Percentiles rank a stretch among this genome's conserved stretches.
These are phyloP conservation scores for Acanthochromis polyacanthus DNA, from an alignment of 2,113 vertebrate genomes.

Conservation along the genomic window DNA sequence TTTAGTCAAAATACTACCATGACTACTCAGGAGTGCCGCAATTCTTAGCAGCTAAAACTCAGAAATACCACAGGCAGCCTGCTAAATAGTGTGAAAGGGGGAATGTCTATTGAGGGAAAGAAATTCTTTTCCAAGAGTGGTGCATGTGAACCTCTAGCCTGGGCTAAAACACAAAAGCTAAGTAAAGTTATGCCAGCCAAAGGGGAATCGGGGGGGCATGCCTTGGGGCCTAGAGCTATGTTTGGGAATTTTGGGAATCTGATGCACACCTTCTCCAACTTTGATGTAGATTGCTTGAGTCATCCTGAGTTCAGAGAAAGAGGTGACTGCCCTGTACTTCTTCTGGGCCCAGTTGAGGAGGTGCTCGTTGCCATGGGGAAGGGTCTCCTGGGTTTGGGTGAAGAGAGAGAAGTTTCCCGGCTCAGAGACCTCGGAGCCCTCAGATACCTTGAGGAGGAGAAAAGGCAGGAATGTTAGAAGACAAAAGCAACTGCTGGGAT, in stretches of 20 bases:
- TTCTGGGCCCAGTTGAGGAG: constrained; percentile 92
- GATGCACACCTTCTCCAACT: constrained; percentile 95
- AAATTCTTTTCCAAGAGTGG: constrained; percentile 19
- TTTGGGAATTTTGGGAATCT: constrained; percentile 58
- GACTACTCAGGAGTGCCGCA: constrained; percentile 1
- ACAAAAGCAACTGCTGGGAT: constrained; percentile 33
- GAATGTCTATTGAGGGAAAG: constrained; percentile 20
- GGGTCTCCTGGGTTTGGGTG: constrained; percentile 82
- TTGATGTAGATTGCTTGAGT: constrained; percentile 95
- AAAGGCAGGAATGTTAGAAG: constrained; percentile 32
- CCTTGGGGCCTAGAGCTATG: constrained; percentile 50
- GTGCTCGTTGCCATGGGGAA: constrained; percentile 91
- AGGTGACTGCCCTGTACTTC: constrained; percentile 94
- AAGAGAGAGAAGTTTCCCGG: constrained; percentile 88
- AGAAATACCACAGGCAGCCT: constrained; percentile 41
- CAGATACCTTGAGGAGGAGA: constrained; percentile 87
- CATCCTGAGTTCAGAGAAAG: constrained; percentile 95
- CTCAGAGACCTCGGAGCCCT: constrained; percentile 89
- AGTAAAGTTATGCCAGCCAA: constrained; percentile 52
- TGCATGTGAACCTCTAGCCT: constrained; percentile 47
- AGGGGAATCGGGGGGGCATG: constrained; percentile 37
- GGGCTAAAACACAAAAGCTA: constrained; percentile 55
- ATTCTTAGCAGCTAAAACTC: constrained; percentile 32
- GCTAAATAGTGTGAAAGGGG: constrained; percentile 29
- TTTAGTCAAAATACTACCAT: background rate